These are phyloP conservation scores for Scaptomyza graminum DNA, from an alignment of 1,140 invertebrate species.

Conservation along the genomic window DNA sequence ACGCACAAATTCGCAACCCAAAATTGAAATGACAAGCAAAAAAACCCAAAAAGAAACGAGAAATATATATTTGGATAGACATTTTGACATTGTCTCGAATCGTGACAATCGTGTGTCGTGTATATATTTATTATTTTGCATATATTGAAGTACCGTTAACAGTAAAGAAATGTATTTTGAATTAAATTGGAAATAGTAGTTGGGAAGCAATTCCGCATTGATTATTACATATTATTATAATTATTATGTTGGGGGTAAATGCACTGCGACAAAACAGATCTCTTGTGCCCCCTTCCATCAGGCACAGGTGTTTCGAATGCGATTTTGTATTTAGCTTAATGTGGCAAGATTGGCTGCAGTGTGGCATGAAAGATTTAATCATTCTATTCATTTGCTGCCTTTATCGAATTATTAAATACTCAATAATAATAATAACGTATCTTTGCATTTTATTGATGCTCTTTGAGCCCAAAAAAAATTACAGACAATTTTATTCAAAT, in stretches of 20 bases:
- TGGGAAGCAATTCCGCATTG: too few relatives aligned
- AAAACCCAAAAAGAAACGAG: neutral
- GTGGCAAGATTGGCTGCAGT: conserved; percentile 33
- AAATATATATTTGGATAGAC: conserved; percentile 34
- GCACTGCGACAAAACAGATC: too few relatives aligned
- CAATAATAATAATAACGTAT: too few relatives aligned
- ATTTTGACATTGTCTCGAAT: conserved; percentile 41
- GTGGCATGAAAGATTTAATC: conserved; percentile 70
- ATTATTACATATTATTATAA: too few relatives aligned
- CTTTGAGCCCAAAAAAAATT: neutral
- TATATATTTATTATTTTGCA: conserved; percentile 35
- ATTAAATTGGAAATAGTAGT: too few relatives aligned
- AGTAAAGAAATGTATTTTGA: too few relatives aligned
- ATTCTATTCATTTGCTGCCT: conserved; percentile 63
- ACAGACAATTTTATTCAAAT: too few relatives aligned
- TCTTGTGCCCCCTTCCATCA: too few relatives aligned
- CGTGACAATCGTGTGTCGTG: conserved; percentile 64
- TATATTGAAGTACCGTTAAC: conserved; percentile 6
- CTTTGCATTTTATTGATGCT: conserved; percentile 7
- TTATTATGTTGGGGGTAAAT: too few relatives aligned
- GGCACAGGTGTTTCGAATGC: too few relatives aligned
- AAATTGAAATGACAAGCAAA: conserved; percentile 44
- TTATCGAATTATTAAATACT: conserved; percentile 67
- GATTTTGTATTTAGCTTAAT: conserved; percentile 31
- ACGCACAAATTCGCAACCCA: conserved; percentile 9